These are phyloP conservation scores for Peromyscus aztecus DNA, from an alignment of 2,797 vertebrate genomes.

Conservation along the genomic window DNA sequence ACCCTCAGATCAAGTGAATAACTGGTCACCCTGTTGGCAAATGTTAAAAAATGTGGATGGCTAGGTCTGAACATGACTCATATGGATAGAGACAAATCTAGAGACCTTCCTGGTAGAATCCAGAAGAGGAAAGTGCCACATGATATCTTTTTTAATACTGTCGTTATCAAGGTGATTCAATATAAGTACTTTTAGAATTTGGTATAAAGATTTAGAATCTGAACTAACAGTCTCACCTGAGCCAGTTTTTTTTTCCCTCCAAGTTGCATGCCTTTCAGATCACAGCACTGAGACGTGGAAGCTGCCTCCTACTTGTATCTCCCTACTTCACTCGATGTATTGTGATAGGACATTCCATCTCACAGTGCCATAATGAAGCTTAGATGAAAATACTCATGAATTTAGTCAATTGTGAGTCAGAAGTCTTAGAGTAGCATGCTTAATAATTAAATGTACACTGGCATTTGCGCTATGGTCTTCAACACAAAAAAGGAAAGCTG, in stretches of 20 bases:
- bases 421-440: background rate
- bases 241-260: background rate
- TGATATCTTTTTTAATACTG: background rate
- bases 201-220: conserved; percentile 13
- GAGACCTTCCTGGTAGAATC: conserved; percentile 42
- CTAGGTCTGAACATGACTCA: background rate
- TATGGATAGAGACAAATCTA: background rate
- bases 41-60: conserved; percentile 48
- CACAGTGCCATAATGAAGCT: background rate
- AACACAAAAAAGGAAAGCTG: conserved; percentile 26
- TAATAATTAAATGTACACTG: background rate
- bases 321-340: background rate
- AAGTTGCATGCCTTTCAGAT: background rate
- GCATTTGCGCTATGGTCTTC: background rate
- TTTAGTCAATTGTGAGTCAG: background rate
- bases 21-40: conserved; percentile 52
- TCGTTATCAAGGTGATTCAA: conserved; percentile 30
- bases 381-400: background rate
- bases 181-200: background rate
- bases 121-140: background rate
- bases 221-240: conserved; percentile 4
- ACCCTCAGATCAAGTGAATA: conserved; percentile 16
- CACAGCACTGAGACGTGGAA: background rate
- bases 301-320: background rate
- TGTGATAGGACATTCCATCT: background rate